These are phyloP conservation scores for Halesus radiatus DNA, from an alignment of 1,140 invertebrate genomes.

Conservation along the genomic window DNA sequence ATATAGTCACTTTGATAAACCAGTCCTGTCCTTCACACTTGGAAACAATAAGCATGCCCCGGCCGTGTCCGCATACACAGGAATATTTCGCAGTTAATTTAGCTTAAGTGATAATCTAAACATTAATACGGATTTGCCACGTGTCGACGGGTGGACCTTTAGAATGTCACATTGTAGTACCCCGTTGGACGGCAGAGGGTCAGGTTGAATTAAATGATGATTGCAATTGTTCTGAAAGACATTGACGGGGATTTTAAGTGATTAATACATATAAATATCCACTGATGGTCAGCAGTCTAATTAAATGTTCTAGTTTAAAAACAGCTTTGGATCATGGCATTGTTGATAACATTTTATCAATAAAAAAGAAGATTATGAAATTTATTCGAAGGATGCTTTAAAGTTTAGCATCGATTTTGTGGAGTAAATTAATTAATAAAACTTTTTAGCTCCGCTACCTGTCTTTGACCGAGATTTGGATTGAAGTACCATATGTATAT, in stretches of 20 bases:
- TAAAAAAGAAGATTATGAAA: too few relatives aligned
- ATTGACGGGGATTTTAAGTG: constrained; percentile 15
- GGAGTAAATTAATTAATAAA: too few relatives aligned
- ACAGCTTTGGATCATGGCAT: too few relatives aligned
- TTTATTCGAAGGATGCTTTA: too few relatives aligned
- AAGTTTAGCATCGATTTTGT: too few relatives aligned
- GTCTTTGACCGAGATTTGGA: too few relatives aligned
- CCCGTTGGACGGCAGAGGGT: not conserved
- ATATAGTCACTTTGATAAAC: not conserved
- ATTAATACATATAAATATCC: too few relatives aligned
- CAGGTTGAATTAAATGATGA: constrained; percentile 15
- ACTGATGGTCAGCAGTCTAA: too few relatives aligned
- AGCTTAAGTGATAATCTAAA: constrained; percentile 56
- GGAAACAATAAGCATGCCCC: constrained; percentile 48
- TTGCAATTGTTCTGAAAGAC: not conserved
- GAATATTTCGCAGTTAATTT: constrained; percentile 55
- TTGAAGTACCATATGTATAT: too few relatives aligned
- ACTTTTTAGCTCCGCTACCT: too few relatives aligned
- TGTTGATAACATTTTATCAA: too few relatives aligned
- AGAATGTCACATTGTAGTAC: not conserved
- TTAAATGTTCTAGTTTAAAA: too few relatives aligned
- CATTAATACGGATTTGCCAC: constrained; percentile 54
- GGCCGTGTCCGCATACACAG: not conserved
- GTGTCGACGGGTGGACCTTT: constrained; percentile 31
- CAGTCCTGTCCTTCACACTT: not conserved